Percentiles rank a stretch among this genome's conserved stretches.
phyloP scores from a whole-genome alignment of 2,797 vertebrate genomes.

The Scomberomorus guttatus region DNA sequence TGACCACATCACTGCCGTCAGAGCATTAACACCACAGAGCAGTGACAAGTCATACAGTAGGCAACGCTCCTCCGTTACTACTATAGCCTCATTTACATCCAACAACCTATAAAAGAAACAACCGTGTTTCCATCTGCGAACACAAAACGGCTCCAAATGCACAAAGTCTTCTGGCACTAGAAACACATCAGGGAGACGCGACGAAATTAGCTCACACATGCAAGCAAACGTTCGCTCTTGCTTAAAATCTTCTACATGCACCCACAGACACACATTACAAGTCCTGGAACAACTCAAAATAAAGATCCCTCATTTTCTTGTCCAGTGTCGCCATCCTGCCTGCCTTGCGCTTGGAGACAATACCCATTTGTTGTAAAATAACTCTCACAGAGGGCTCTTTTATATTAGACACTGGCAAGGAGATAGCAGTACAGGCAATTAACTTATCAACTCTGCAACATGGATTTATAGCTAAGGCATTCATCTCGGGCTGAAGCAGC shows the following conservation, averaged over 20 bases:
- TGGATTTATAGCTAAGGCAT: conserved; percentile 78
- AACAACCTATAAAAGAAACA: conserved; percentile 33
- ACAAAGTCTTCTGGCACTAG: neutral
- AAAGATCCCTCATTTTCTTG: conserved; percentile 55
- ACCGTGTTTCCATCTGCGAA: conserved; percentile 8
- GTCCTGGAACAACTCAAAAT: conserved; percentile 34
- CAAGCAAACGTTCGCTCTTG: neutral
- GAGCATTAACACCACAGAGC: conserved; percentile 24
- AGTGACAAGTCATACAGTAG: conserved; percentile 40
- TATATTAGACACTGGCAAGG: conserved; percentile 71
- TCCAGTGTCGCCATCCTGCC: conserved; percentile 37
- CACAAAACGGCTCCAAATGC: neutral
- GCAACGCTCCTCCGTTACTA: conserved; percentile 11
- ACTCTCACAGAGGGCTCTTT: conserved; percentile 66
- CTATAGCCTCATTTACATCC: conserved; percentile 12
- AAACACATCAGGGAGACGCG: neutral
- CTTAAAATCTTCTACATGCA: neutral
- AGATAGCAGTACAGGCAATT: conserved; percentile 81
- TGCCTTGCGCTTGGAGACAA: conserved; percentile 53
- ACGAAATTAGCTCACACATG: conserved; percentile 4
- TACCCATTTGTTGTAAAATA: conserved; percentile 75
- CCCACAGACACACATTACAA: neutral
- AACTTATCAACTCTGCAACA: conserved; percentile 81
- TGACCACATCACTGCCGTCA: conserved; percentile 55
- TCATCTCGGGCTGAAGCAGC: conserved; percentile 64